phyloP scores from a whole-genome alignment of 1,140 invertebrate genomes.

The Maniola jurtina region DNA sequence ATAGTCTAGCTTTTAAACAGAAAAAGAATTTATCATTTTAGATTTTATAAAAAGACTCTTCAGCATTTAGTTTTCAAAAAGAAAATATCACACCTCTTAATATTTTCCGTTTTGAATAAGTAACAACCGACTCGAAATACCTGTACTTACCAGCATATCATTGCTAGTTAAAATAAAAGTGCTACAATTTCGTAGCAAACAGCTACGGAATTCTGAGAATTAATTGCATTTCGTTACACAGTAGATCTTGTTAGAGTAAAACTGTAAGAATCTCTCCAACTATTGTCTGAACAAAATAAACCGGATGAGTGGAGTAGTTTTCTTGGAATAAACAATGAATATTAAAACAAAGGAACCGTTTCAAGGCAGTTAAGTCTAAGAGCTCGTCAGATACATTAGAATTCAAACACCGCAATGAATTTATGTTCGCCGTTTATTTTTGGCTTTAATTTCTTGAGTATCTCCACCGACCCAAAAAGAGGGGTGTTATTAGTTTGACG shows the following conservation, averaged over 20 bases:
- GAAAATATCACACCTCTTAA: too few relatives aligned
- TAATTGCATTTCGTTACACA: not conserved
- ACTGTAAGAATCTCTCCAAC: not conserved
- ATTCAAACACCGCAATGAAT: not conserved
- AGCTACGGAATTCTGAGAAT: not conserved
- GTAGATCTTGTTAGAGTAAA: not conserved
- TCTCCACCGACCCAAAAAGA: too few relatives aligned
- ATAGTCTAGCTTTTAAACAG: too few relatives aligned
- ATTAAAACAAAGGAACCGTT: not conserved
- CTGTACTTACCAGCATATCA: not conserved
- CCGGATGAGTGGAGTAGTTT: not conserved
- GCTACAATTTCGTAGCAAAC: not conserved
- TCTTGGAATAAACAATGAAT: slow-evolving; percentile 3
- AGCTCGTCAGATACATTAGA: not conserved
- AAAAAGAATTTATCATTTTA: too few relatives aligned
- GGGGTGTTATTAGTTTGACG: too few relatives aligned
- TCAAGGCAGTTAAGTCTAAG: not conserved
- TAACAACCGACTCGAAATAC: not conserved
- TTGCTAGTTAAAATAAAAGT: not conserved
- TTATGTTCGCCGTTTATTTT: not conserved
- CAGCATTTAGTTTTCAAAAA: too few relatives aligned
- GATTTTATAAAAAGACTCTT: too few relatives aligned
- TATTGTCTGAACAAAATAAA: not conserved
- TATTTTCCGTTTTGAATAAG: too few relatives aligned
- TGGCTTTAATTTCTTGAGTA: too few relatives aligned